These are phyloP conservation scores for Cataglyphis cursor DNA, from an alignment of 2,888 invertebrate species.

Conservation along the genomic window DNA sequence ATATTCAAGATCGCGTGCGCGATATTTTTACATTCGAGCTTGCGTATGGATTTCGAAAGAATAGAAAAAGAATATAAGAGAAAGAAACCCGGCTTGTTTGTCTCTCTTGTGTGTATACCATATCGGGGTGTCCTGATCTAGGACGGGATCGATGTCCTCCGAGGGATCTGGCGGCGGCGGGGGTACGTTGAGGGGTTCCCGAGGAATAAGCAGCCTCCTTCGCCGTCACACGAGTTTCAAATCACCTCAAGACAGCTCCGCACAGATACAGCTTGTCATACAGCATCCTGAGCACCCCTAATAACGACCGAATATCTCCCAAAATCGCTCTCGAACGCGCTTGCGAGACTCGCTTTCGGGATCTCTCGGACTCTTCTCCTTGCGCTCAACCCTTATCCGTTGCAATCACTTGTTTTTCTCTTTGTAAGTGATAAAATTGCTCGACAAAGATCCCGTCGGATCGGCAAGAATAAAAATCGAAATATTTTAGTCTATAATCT, in stretches of 20 bases:
- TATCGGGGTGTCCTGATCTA: slow-evolving; percentile 86
- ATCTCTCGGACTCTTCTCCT: neutral
- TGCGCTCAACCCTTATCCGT: slow-evolving; percentile 26
- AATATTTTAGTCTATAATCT: neutral
- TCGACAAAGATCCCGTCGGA: neutral
- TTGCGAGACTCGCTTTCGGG: slow-evolving; percentile 13
- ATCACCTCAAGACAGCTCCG: slow-evolving; percentile 86
- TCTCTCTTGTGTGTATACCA: slow-evolving; percentile 84
- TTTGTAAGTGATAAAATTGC: neutral
- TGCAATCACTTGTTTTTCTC: neutral
- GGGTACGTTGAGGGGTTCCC: slow-evolving; percentile 86
- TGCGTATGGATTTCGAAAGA: neutral
- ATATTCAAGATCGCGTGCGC: neutral
- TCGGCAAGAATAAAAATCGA: slow-evolving; percentile 7
- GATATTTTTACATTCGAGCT: slow-evolving; percentile 16
- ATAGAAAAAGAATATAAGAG: neutral
- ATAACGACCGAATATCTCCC: slow-evolving; percentile 60
- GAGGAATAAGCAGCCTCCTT: slow-evolving; percentile 86
- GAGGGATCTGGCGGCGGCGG: slow-evolving; percentile 86
- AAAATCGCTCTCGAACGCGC: slow-evolving; percentile 62
- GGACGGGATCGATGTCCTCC: slow-evolving; percentile 86
- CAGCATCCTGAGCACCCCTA: slow-evolving; percentile 86
- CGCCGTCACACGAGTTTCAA: slow-evolving; percentile 87
- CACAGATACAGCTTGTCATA: slow-evolving; percentile 86
- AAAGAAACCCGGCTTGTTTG: slow-evolving; percentile 68